Conservation (phyloP, 2,113 vertebrate species). For the Meleagris gallopavo region DNA sequence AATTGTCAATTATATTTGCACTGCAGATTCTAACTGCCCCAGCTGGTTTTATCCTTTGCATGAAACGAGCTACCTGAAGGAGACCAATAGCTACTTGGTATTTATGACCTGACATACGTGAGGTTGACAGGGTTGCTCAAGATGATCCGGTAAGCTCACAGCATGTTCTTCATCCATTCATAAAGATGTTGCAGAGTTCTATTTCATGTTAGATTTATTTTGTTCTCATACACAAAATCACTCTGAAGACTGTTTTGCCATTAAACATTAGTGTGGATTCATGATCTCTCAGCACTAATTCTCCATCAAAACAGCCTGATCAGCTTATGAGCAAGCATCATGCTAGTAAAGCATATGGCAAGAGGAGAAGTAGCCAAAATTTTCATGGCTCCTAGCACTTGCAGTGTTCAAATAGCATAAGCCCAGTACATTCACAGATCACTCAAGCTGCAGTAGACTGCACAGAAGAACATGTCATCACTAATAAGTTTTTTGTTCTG, state of each 20-base stretch:
- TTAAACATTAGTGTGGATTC: not conserved
- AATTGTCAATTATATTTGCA: fast-evolving
- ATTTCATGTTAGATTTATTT: not conserved
- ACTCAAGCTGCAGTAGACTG: not conserved
- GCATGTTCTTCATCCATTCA: not conserved
- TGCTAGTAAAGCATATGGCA: not conserved
- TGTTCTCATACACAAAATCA: not conserved
- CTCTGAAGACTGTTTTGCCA: not conserved
- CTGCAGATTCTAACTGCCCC: not conserved
- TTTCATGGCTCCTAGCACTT: not conserved
- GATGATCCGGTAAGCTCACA: not conserved
- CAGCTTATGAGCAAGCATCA: not conserved
- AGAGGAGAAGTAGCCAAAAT: not conserved
- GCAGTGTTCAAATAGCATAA: not conserved
- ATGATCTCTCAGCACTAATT: not conserved
- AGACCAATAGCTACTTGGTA: not conserved
- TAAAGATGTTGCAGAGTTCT: not conserved
- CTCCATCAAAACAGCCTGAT: not conserved
- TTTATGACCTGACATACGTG: not conserved
- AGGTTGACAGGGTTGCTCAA: not conserved
- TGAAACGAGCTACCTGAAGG: not conserved
- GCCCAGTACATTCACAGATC: not conserved
- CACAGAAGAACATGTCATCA: not conserved
- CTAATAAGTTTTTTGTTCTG: not conserved
- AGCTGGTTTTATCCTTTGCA: not conserved